phyloP scores from a whole-genome alignment of 2,888 invertebrate genomes.

The Tipula unca region DNA sequence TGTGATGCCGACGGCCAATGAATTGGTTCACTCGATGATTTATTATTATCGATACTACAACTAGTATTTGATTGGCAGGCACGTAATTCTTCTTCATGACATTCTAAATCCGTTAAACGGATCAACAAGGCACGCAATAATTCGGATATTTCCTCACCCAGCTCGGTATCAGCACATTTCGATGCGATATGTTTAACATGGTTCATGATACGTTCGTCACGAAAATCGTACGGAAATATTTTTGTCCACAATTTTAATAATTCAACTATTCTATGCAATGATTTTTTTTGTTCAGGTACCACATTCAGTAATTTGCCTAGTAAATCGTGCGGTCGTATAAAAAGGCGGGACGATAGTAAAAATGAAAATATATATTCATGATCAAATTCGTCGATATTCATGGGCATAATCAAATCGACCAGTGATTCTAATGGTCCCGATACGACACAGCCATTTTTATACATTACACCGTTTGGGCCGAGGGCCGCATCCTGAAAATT shows the following conservation, averaged over 20 bases:
- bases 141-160: slow-evolving; percentile 41
- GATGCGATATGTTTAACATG: slow-evolving; percentile 44
- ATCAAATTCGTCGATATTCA: slow-evolving; percentile 35
- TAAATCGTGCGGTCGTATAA: slow-evolving; percentile 41
- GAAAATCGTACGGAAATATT: slow-evolving; percentile 42
- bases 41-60: neutral
- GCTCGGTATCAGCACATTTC: slow-evolving; percentile 41
- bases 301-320: slow-evolving; percentile 37
- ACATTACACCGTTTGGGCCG: slow-evolving; percentile 40
- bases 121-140: slow-evolving; percentile 44
- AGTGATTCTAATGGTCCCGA: slow-evolving; percentile 41
- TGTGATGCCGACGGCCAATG: slow-evolving; percentile 39
- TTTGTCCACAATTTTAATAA: slow-evolving; percentile 40
- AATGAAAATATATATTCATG: slow-evolving; percentile 42
- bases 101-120: slow-evolving; percentile 43
- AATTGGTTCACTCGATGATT: slow-evolving; percentile 28
- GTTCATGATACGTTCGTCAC: slow-evolving; percentile 43
- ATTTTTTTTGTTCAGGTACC: slow-evolving; percentile 40
- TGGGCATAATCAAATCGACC: slow-evolving; percentile 37
- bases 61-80: slow-evolving; percentile 34
- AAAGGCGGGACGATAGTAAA: slow-evolving; percentile 41
- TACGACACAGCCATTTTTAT: slow-evolving; percentile 40
- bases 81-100: slow-evolving; percentile 41
- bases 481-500: slow-evolving; percentile 36
- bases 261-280: slow-evolving; percentile 39